Base-by-base conservation (phyloP, 1,140 invertebrate genomes). In the Pogonomyrmex californicus region DNA sequence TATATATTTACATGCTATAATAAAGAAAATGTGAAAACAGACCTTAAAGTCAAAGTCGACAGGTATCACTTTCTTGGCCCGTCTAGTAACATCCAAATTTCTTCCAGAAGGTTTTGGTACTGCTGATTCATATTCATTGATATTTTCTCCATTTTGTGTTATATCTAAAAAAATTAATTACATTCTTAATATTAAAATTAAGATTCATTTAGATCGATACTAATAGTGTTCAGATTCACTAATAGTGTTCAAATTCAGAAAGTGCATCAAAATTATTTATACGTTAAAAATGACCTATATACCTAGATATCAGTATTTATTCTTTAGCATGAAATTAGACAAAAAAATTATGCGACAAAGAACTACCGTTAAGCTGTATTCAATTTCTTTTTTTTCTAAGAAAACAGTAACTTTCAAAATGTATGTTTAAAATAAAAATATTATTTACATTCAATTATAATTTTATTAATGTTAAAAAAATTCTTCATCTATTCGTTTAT, bases 41-140 rank as follows among this genome's bases (percentile, higher is more conserved):
- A 93, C 93, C 92, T 95, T 95, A 7, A 95, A 87, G 88, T 94
- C 94, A 44, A 95, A 94, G 86, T 95, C 94, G 14, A 94, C 93
- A 30, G 94, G 94, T 83, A 95, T 95, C 38, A 95, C 70, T 91
- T 94, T 94, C 65, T 92, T 92, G 9, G 90, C 87, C 5, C 90
- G 92, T 44, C 87, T 90, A 0, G 88, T 77, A 49, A 77, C 56
- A 70, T 92, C 90, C 6, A 87, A 33, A 86, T 87, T 86, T 63
- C 93, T 89, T 58, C 89, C 89, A 41, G 88, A 78, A 44, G 90
- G 85, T 90, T 93, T 94, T 51, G 91, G 87, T 66, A 73, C 47
- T 23, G 76, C 44, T 6, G 87, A 36, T 30, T 75, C 89, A 47
- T 62, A 87, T 62, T 91, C 90, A 56, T 85, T 88, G 9, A 58